Percentiles rank a stretch among this genome's conserved stretches.
Conservation (phyloP, 2,888 invertebrate species). For the Thecocarcelia acutangulata region DNA sequence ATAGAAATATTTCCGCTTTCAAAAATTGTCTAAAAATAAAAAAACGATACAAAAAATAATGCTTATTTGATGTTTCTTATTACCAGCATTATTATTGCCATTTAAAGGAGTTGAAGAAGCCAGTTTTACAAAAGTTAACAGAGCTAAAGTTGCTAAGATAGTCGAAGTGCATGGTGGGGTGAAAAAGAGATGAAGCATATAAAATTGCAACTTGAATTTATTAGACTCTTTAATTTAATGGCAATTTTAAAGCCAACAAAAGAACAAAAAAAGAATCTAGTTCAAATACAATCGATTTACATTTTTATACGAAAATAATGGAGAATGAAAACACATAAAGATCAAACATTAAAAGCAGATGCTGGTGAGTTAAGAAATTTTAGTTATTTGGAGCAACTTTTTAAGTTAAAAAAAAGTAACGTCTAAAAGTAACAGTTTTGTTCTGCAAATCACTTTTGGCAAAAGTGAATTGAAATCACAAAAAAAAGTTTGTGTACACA, state of each 20-base stretch:
- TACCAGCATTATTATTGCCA: slow-evolving; percentile 33
- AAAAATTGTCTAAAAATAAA: slow-evolving; percentile 36
- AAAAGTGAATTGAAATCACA: too few species aligned
- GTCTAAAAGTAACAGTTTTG: too few species aligned
- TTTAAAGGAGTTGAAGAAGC: slow-evolving; percentile 13
- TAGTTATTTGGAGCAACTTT: not conserved
- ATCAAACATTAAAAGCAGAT: slow-evolving; percentile 51
- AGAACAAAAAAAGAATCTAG: slow-evolving; percentile 4
- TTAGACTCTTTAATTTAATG: slow-evolving; percentile 54
- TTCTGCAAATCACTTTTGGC: too few species aligned
- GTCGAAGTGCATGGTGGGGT: too few species aligned
- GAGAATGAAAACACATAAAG: slow-evolving; percentile 6
- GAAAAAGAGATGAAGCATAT: not conserved
- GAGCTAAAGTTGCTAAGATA: not conserved
- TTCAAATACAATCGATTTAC: slow-evolving; percentile 51
- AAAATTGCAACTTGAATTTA: slow-evolving; percentile 49
- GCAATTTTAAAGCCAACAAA: slow-evolving; percentile 10
- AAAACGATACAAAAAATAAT: not conserved
- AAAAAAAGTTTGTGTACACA: too few species aligned
- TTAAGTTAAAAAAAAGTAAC: slow-evolving; percentile 1
- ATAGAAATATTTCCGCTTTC: slow-evolving; percentile 15
- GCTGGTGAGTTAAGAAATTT: slow-evolving; percentile 1
- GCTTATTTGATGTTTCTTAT: slow-evolving; percentile 46
- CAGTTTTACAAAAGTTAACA: not conserved
- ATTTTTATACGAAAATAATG: slow-evolving; percentile 58